phyloP scores from a whole-genome alignment of 2,797 vertebrate genomes.

The Heterohyrax brucei region DNA sequence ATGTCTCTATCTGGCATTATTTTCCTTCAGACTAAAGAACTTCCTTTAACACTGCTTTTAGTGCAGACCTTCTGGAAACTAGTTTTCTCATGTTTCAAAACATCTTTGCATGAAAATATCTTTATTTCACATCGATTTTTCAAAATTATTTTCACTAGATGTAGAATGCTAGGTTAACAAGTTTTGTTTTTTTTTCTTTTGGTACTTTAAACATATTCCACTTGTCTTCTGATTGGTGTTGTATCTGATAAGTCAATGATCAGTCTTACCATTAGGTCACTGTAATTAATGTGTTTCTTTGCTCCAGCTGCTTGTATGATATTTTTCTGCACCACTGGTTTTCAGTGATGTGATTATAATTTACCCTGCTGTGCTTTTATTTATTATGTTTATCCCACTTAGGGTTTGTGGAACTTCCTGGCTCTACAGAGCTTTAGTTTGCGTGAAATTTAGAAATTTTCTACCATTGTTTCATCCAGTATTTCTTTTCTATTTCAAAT shows the following conservation, averaged over 20 bases:
- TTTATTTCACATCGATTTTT: background rate
- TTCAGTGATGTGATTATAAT: background rate
- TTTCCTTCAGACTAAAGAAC: too few species aligned
- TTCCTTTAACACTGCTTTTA: background rate
- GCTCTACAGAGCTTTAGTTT: background rate
- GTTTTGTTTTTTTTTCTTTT: background rate
- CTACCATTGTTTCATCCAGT: background rate
- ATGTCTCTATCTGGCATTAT: background rate
- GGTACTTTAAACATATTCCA: background rate
- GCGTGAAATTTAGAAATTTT: background rate
- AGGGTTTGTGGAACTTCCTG: too few species aligned
- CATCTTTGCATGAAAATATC: too few species aligned
- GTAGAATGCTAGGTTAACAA: too few species aligned
- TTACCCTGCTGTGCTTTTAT: background rate
- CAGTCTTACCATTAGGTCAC: background rate
- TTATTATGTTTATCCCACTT: background rate
- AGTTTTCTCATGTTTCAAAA: too few species aligned
- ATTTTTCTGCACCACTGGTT: background rate
- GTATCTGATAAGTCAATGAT: too few species aligned
- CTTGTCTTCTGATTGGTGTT: background rate
- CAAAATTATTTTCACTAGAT: background rate
- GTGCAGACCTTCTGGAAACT: background rate
- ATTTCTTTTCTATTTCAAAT: background rate
- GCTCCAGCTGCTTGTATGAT: background rate
- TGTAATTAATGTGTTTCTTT: background rate